These are phyloP conservation scores for Hybos culiciformis DNA, from an alignment of 2,888 invertebrate genomes.

Conservation along the genomic window DNA sequence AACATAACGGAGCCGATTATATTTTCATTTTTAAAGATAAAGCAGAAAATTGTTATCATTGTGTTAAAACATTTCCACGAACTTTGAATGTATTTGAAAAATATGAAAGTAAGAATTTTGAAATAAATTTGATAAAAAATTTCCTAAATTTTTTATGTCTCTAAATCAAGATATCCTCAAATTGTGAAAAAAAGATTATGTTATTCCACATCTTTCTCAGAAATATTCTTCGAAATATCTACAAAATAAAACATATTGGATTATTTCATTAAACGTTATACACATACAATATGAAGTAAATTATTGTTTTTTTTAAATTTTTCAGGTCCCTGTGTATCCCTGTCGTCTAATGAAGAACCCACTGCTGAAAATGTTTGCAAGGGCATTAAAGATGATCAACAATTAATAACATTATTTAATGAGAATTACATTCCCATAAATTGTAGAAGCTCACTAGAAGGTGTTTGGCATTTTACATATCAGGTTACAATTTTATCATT, in stretches of 20 bases:
- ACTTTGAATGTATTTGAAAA: slow-evolving; percentile 83
- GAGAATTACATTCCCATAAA: slow-evolving; percentile 84
- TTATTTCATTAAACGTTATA: too few species aligned
- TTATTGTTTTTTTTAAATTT: slow-evolving; percentile 5
- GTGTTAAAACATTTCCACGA: slow-evolving; percentile 69
- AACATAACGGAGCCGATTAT: slow-evolving; percentile 68
- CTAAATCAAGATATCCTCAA: too few species aligned
- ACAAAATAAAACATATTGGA: too few species aligned
- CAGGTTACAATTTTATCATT: slow-evolving; percentile 37
- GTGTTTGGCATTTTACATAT: slow-evolving; percentile 92
- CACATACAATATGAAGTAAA: neutral
- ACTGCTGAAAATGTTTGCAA: slow-evolving; percentile 64
- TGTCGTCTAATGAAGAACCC: slow-evolving; percentile 48
- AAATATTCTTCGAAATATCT: too few species aligned
- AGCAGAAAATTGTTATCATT: slow-evolving; percentile 57
- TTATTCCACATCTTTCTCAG: too few species aligned
- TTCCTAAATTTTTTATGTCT: too few species aligned
- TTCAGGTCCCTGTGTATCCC: slow-evolving; percentile 58
- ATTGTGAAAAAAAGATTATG: too few species aligned
- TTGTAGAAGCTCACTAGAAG: slow-evolving; percentile 83
- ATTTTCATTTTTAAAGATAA: slow-evolving; percentile 68
- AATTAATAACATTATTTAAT: slow-evolving; percentile 71
- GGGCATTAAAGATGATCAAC: slow-evolving; percentile 61
- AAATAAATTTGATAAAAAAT: too few species aligned
- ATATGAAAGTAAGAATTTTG: slow-evolving; percentile 72